These are phyloP conservation scores for Mionectes olivaceus DNA, from an alignment of 2,797 vertebrate genomes.

Conservation along the genomic window DNA sequence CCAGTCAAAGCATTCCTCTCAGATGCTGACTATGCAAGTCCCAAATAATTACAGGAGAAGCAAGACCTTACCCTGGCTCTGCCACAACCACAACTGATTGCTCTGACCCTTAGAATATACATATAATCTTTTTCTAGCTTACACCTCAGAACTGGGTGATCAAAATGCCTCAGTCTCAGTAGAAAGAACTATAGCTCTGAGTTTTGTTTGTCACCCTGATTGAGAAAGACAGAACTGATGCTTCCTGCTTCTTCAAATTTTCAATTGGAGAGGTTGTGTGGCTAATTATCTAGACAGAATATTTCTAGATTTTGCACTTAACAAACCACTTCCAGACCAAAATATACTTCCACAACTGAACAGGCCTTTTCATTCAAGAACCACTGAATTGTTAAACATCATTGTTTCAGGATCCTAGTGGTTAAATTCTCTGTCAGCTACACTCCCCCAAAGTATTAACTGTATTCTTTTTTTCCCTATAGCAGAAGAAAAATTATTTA, in stretches of 20 bases:
- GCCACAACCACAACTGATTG: not conserved
- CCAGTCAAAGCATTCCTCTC: not conserved
- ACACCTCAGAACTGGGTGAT: not conserved
- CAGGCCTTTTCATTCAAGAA: not conserved
- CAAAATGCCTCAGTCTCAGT: not conserved
- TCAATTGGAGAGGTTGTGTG: not conserved
- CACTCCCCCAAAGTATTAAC: not conserved
- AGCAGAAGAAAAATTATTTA: not conserved
- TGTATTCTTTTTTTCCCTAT: not conserved
- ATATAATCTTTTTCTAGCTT: not conserved
- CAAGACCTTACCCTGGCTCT: not conserved
- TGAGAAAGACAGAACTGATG: not conserved
- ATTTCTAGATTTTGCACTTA: not conserved
- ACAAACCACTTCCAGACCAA: not conserved
- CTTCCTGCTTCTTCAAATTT: not conserved
- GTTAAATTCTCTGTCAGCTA: not conserved
- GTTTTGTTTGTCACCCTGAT: not conserved
- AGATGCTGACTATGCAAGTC: not conserved
- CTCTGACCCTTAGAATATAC: not conserved
- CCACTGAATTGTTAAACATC: not conserved
- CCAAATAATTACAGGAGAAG: not conserved
- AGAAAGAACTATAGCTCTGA: not conserved
- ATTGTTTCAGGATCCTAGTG: not conserved
- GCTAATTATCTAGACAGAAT: fast-evolving
- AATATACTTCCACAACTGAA: not conserved